A percentile compares a stretch with the other conserved stretches of the same genome.
Conservation (phyloP, 2,888 invertebrate genomes). For the Brachypalpus laphriformis region DNA sequence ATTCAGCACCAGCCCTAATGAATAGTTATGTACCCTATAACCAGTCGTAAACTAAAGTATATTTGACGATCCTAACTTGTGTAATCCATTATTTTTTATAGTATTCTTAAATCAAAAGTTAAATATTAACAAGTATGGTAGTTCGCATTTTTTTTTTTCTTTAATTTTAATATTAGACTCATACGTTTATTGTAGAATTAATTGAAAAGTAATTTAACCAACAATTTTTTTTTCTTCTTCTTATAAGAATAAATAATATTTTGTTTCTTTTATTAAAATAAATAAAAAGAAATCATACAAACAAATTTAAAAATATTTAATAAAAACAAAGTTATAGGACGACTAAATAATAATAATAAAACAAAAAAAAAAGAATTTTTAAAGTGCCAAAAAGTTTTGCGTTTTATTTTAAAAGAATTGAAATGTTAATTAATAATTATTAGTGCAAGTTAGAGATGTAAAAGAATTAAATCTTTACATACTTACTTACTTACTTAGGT, state of each 20-base stretch:
- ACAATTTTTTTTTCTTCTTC: slow-evolving; percentile 8
- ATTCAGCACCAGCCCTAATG: slow-evolving; percentile 51
- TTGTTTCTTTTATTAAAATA: slow-evolving; percentile 58
- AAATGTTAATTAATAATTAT: no score
- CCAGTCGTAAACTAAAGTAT: slow-evolving; percentile 65
- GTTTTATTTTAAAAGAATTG: slow-evolving; percentile 12
- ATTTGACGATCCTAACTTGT: slow-evolving; percentile 55
- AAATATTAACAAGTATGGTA: slow-evolving; percentile 42
- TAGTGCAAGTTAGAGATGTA: no score
- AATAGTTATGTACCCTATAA: slow-evolving; percentile 46
- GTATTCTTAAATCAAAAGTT: slow-evolving; percentile 41
- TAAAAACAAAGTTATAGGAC: slow-evolving; percentile 42
- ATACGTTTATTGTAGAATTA: slow-evolving; percentile 54
- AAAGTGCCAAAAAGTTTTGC: slow-evolving; percentile 60
- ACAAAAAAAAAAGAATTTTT: slow-evolving; percentile 49
- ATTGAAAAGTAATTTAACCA: slow-evolving; percentile 58
- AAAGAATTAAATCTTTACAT: no score
- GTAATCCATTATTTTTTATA: slow-evolving; percentile 64
- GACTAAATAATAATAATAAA: slow-evolving; percentile 58
- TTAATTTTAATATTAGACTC: slow-evolving; percentile 55
- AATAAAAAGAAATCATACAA: slow-evolving; percentile 40
- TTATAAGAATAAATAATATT: slow-evolving; percentile 9
- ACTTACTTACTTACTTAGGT: no score
- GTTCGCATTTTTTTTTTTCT: slow-evolving; percentile 37
- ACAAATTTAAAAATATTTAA: slow-evolving; percentile 42